phyloP scores from a whole-genome alignment of 2,888 invertebrate species.

The Lacanobia wlatinum region DNA sequence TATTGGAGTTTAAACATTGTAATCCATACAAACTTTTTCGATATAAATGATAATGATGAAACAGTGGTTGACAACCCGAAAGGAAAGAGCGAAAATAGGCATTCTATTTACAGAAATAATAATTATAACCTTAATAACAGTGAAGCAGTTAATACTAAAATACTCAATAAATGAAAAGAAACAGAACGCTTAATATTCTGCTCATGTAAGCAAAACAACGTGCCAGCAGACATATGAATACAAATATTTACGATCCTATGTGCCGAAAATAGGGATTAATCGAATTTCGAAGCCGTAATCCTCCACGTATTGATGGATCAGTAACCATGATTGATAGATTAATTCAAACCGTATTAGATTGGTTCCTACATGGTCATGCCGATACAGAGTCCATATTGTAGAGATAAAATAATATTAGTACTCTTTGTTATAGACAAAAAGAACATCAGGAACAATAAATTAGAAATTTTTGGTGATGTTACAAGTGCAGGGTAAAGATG shows the following conservation, averaged over 20 bases:
- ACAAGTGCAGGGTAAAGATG: background rate
- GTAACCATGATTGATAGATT: slow-evolving; percentile 50
- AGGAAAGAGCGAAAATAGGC: background rate
- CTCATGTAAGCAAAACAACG: slow-evolving; percentile 27
- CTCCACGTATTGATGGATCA: slow-evolving; percentile 42
- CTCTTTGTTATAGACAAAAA: too few species aligned
- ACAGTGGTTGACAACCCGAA: background rate
- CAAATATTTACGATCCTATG: slow-evolving; percentile 46
- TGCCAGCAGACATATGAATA: slow-evolving; percentile 43
- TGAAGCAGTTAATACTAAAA: slow-evolving; percentile 2
- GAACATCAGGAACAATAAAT: too few species aligned
- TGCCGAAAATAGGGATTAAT: slow-evolving; percentile 51
- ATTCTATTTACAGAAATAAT: background rate
- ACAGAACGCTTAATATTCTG: slow-evolving; percentile 34
- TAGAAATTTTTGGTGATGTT: too few species aligned
- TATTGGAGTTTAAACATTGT: background rate
- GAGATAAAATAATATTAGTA: background rate
- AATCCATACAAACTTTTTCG: background rate
- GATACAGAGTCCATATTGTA: slow-evolving; percentile 4
- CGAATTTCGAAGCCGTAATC: slow-evolving; percentile 43
- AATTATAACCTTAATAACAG: background rate
- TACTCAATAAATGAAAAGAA: slow-evolving; percentile 19
- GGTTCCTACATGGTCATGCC: background rate
- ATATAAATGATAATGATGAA: background rate
- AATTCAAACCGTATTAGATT: slow-evolving; percentile 41